Base-by-base conservation (phyloP, 2,888 invertebrate species). In the Coleophora flavipennella region DNA sequence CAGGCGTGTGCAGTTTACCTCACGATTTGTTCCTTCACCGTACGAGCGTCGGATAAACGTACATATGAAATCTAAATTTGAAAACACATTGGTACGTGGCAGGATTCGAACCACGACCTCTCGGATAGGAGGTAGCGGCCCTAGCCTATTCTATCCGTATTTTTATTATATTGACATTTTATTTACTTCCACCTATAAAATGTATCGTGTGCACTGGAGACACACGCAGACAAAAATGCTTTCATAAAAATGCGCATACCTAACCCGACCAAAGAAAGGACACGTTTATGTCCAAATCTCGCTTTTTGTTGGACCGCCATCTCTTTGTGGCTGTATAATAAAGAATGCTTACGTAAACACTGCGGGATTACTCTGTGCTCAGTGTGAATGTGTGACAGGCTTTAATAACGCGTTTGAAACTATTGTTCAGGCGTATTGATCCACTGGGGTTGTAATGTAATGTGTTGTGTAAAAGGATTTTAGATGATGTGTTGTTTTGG, bases 211-310 rank as follows among this genome's bases (percentile, higher is more conserved):
- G 34, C 36, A 48, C 28, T 47, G 37, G 12, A 40, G 38, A 57
- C 57, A 31, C 45, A 51, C n/a, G n/a, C 54, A 49, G 35, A 43
- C 46, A 49, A 49, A 50, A 46, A 50, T 51, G 59, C 62, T 66
- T 20, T 6, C 67, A 76, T 75, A 73, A 75, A 74, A 78, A 79
- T 75, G 73, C 69, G 67, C 67, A 69, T 72, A 70, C 67, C 61
- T 68, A 67, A 59, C 20, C 20, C 59, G 45, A 44, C 41, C 48
- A 47, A 55, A 48, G 55, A 56, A 67, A 67, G 70, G 71, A 70
- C 53, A 66, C 62, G 64, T 56, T 70, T 67, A 53, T 61, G 64
- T 63, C 59, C 65, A 74, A 76, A 76, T 67, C 76, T 67, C 59
- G 61, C 62, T 69, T 71, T 75, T 76, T 72, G 73, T 74, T 64